These are phyloP conservation scores for Etheostoma cragini DNA, from an alignment of 2,113 vertebrate genomes.

Conservation along the genomic window DNA sequence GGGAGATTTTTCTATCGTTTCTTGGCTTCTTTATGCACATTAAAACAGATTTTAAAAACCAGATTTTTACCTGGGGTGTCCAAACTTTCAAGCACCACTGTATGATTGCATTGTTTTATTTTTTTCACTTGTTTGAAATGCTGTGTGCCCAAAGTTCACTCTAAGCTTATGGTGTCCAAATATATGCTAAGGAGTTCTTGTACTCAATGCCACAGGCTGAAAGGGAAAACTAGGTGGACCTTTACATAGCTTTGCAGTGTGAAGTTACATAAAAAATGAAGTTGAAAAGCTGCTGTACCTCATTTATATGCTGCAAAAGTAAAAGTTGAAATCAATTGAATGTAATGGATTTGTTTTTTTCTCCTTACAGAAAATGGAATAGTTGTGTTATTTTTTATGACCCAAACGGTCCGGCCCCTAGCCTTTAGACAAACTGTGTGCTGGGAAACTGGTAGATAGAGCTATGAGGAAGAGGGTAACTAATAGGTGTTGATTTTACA, in stretches of 20 bases:
- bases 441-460: not conserved
- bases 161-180: not conserved
- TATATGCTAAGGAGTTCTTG: not conserved
- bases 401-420: not conserved
- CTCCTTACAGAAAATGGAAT: not conserved
- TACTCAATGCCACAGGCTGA: not conserved
- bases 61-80: too few species aligned
- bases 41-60: too few species aligned
- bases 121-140: not conserved
- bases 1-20: too few species aligned
- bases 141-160: not conserved
- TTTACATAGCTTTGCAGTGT: not conserved
- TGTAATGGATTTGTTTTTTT: not conserved
- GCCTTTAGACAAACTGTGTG: not conserved
- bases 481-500: constrained; percentile 41
- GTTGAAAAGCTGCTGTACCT: not conserved
- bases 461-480: constrained; percentile 11
- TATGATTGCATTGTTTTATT: not conserved
- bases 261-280: not conserved
- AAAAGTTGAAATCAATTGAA: not conserved
- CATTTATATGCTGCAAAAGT: not conserved
- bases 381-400: not conserved
- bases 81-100: too few species aligned
- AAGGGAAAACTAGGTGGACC: not conserved
- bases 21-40: too few species aligned